Evolutionary conservation across 1,140 invertebrate genomes (phyloP), one percentile per base, ranked within the genome.

Genomic region (Microvelia longipes): DNA sequence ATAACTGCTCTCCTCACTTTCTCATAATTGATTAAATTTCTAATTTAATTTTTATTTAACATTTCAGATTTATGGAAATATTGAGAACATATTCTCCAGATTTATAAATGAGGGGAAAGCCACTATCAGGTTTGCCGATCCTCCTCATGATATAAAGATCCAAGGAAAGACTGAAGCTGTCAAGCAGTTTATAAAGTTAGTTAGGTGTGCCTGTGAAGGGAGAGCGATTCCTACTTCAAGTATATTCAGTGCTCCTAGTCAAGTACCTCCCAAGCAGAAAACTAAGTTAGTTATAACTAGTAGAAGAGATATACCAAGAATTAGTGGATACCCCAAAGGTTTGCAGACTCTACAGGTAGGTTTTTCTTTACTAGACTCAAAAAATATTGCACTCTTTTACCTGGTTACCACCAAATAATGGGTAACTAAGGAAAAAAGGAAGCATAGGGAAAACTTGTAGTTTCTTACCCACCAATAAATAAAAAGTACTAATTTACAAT

Each of bases 41-140:
- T n/a, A n/a, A n/a, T n/a, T n/a, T n/a, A n/a, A n/a, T n/a, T n/a
- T n/a, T n/a, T n/a, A n/a, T n/a, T n/a, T n/a, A n/a, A n/a, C n/a
- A n/a, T n/a, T n/a, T n/a, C 15, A 66, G 65, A 27, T 66, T 1
- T 28, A 28, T 66, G 25, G 28, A 27, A 66, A 66, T 15, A 19
- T 66, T n/a, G 65, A 13, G 28, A 19, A 5, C 28, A 28, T 66
- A 28, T 68, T 68, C 28, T 29, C 5, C 19, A 50, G 50, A 27
- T 68, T 68, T 68, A 29, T 68, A 14, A 2, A 24, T 61, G 68
- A 69, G 27, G 68, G 68, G 28, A 69, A 69, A 29, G 62, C 62
- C 25, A 69, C 68, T 28, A 19, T 69, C n/a, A 28, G 68, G 19
- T 69, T 69, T 29, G 62, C 26, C n/a, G 26, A 69, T n/a, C 68